Base-by-base conservation (phyloP, 2,797 vertebrate species). In the Neosilurus mollespiculum region DNA sequence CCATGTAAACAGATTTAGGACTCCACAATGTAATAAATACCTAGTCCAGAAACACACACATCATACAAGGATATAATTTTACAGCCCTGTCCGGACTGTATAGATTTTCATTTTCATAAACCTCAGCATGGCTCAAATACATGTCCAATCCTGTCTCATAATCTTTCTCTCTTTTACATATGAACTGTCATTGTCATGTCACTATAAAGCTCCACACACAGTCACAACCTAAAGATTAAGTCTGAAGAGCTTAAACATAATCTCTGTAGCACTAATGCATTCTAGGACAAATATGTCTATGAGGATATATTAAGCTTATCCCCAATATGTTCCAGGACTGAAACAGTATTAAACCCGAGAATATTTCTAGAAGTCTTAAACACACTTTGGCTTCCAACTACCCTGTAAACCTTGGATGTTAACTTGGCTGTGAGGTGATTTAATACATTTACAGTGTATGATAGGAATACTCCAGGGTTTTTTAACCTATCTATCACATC, bases 231-330 rank as follows among this genome's bases (percentile, higher is more conserved):
- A 76, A 59, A 37, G 20, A 76, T 76, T 59, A 37, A 22, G 54
- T n/a, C n/a, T 43, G 34, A 76, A 43, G 11, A 22, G 10, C 56
- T 77, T 49, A 67, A 77, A 20, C n/a, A 8, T 83, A 24, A 81
- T 81, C 67, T 54, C 16, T 61, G 24, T 4, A 58, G 61, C 30
- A 58, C 26, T 66, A 12, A 66, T 43, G 61, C 61, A 43, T 4
- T 73, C 61, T 54, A 22, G 65, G 49, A 75, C n/a, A 75, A 77
- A 43, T 67, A 80, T 69, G 30, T 51, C 18, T 69, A 58, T 56
- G 78, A 69, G 26, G 64, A 58, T 80, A 56, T 80, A 56, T 69
- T 69, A 69, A 80, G 64, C 65, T 80, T 37, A 54, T 8, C 11
- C 24, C 58, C 20, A 62, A 62, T 24, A 78, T 62, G 37, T 78